Conservation (phyloP, 2,113 vertebrate genomes). For the Octodon degus region DNA sequence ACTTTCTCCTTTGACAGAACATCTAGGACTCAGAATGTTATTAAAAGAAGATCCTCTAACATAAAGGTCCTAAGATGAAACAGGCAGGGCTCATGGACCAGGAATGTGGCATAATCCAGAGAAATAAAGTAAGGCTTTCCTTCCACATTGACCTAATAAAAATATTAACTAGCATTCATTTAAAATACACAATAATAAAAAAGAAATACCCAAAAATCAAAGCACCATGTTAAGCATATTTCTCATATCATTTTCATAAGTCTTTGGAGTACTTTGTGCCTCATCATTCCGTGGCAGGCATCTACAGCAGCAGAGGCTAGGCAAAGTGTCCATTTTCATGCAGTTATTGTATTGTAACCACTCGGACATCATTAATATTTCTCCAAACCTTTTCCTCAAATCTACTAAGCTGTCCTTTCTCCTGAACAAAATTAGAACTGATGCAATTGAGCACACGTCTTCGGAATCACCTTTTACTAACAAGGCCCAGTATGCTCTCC, state of each 20-base stretch:
- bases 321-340: not conserved
- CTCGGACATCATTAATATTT: not conserved
- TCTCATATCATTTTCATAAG: not conserved
- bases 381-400: not conserved
- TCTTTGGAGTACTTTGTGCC: not conserved
- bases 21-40: not conserved
- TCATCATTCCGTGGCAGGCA: not conserved
- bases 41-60: not conserved
- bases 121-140: not conserved
- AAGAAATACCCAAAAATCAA: constrained; percentile 53
- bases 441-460: not conserved
- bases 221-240: not conserved
- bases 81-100: not conserved
- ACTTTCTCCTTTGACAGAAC: not conserved
- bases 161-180: not conserved
- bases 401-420: not conserved
- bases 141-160: not conserved
- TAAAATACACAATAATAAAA: constrained; percentile 51
- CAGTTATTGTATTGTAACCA: not conserved
- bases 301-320: not conserved
- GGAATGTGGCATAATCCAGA: not conserved
- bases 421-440: not conserved
- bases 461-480: not conserved
- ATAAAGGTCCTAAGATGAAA: not conserved
- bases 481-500: not conserved